Conservation (phyloP, 1,140 invertebrate species). For the Araneus ventricosus region DNA sequence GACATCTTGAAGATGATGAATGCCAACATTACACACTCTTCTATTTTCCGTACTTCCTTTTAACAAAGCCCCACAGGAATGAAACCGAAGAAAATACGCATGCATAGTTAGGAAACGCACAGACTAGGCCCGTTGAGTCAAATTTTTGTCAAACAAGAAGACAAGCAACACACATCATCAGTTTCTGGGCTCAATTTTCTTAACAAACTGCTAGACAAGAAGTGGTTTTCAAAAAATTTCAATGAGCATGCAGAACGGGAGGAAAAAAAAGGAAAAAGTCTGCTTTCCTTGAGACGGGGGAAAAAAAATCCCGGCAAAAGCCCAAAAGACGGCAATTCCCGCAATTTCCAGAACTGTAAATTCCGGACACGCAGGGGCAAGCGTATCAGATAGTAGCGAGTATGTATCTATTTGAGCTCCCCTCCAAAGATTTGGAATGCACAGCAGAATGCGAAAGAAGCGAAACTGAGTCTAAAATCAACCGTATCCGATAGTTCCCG, state of each 20-base stretch:
- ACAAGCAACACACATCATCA: too few relatives aligned
- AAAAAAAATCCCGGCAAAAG: background rate
- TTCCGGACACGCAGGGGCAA: background rate
- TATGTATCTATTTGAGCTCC: background rate
- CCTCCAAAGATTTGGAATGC: constrained; percentile 34
- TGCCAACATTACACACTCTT: too few relatives aligned
- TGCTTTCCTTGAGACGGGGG: background rate
- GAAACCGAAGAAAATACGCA: too few relatives aligned
- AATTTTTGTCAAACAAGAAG: too few relatives aligned
- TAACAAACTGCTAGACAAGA: background rate
- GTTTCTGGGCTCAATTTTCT: too few relatives aligned
- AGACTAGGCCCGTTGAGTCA: too few relatives aligned
- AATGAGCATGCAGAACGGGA: background rate
- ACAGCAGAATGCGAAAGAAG: background rate
- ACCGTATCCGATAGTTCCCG: background rate
- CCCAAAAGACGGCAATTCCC: background rate
- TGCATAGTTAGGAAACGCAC: too few relatives aligned
- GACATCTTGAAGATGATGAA: too few relatives aligned
- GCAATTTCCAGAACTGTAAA: background rate
- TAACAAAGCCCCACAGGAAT: too few relatives aligned
- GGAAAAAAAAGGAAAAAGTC: background rate
- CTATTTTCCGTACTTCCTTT: too few relatives aligned
- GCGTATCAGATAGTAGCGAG: background rate
- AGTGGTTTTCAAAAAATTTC: background rate
- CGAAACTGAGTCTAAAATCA: constrained; percentile 36